Evolutionary conservation across 2,113 vertebrate genomes (phyloP), one percentile per base, ranked within the genome.

Genomic region (Albula glossodonta): DNA sequence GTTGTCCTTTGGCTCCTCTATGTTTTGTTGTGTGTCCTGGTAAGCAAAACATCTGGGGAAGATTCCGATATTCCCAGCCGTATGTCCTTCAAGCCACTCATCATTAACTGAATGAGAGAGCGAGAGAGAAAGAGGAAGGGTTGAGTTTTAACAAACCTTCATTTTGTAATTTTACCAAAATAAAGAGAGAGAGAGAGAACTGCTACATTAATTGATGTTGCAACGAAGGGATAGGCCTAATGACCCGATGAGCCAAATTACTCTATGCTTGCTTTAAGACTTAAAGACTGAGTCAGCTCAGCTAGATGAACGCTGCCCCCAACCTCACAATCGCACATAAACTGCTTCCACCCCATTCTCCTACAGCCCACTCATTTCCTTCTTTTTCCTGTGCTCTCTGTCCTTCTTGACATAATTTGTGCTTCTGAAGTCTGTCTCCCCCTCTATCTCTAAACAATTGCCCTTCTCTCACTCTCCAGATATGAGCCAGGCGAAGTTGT

Each of bases 41-140:
- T 90, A 95, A 85, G 95, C 96, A n/a, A 97, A 98, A 93, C 96
- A 96, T 51, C 92, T 94, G 66, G 98, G 98, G 89, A 99, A 98
- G 88, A 98, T 97, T 51, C 97, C 97, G 0, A 96, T 90, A 1
- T 87, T 91, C 88, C 97, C 96, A 2, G 94, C 95, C 41, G 92
- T 93, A 90, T 90, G 86, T 83, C 97, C 97, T 89, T 99, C 98
- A 50, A 98, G 91, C 97, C 98, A 98, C 6, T 96, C 96, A 5
- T 96, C 93, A 0, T 98, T 98, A 86, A 99, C 98, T 98, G 91
- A 50, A 81, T 78, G 89, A 85, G 89, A 77, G 56, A 85, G 31
- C 0, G 5, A 82, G 41, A 86, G 48, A 86, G 57, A 85, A 49
- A 48, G 22, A 9, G 70, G 31, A 8, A 79, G 22, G 51, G 51